phyloP scores from a whole-genome alignment of 2,113 vertebrate species.

The Pelecanoides urinatrix region DNA sequence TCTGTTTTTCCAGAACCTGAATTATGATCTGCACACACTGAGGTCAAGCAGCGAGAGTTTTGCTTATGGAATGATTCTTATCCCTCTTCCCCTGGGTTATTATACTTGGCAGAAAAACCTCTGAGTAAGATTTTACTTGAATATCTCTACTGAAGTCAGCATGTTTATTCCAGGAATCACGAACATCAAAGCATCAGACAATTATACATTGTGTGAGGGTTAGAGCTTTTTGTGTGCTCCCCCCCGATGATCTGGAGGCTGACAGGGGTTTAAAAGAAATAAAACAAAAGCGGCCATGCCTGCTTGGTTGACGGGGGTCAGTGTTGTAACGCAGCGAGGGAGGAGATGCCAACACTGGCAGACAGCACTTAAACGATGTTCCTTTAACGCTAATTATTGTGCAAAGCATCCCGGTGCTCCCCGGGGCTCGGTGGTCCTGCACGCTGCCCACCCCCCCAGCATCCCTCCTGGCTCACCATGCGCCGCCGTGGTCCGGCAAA shows the following conservation, averaged over 20 bases:
- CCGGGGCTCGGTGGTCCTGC: neutral
- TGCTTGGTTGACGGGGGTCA: rapidly evolving
- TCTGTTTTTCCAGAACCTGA: conserved; percentile 68
- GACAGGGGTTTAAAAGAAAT: neutral
- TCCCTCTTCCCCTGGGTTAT: conserved; percentile 65
- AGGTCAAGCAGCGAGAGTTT: conserved; percentile 61
- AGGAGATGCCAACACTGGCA: neutral
- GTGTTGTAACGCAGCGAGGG: rapidly evolving
- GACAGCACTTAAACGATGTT: neutral
- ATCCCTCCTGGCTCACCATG: neutral
- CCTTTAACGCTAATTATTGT: neutral
- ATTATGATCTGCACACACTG: conserved; percentile 59
- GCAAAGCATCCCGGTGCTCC: rapidly evolving
- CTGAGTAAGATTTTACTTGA: conserved; percentile 69
- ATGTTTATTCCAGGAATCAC: conserved; percentile 55
- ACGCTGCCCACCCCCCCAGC: neutral
- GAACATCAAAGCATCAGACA: conserved; percentile 42
- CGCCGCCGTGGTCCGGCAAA: neutral
- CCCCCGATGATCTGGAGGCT: neutral
- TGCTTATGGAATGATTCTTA: conserved; percentile 66
- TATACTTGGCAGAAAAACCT: conserved; percentile 65
- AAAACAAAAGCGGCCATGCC: neutral
- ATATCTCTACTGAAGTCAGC: conserved; percentile 61
- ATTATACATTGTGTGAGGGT: conserved; percentile 45
- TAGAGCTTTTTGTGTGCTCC: neutral